Evolutionary conservation across 2,888 invertebrate species (phyloP), one percentile per base, ranked within the genome.

Genomic region (Agrotis ipsilon): DNA sequence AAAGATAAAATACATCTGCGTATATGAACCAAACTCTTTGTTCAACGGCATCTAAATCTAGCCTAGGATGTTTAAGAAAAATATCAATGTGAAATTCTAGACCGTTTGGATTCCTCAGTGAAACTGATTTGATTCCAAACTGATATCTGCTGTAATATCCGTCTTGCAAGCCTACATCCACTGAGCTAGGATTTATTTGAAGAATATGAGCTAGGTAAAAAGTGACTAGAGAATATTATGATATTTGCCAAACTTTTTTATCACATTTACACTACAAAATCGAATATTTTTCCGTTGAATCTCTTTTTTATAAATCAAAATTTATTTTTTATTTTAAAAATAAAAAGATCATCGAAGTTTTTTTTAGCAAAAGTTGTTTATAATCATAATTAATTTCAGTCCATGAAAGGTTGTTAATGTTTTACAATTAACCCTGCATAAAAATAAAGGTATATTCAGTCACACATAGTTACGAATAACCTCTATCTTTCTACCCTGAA

Each of bases 51-150:
- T 21, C 46, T 9, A 32, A 14, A 18, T 18, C 5, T 18, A 21
- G 46, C 14, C 19, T 32, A 32, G 32, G 7, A n/a, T n/a, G n/a
- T n/a, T n/a, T n/a, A n/a, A n/a, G 39, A 39, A 39, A 16, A 66
- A 66, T 49, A 66, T 65, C 39, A 65, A 65, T 39, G 39, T 65
- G 14, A 65, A 64, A 64, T 14, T 64, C 48, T 21, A 21, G 32
- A 32, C 32, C 32, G 64, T 18, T 11, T 14, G 14, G 9, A 64
- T 48, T n/a, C 39, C 48, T 4, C 48, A 2, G n/a, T 16, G 55
- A 14, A 55, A 13, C 13, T 39, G 48, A 39, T 49, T 65, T 49
- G 66, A 65, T 65, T 64, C 39, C 21, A 39, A n/a, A 49, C n/a
- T 21, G 65, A 32, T 64, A 46, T 64, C 3, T 48, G 18, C n/a